These are phyloP conservation scores for Kryptolebias marmoratus DNA, from an alignment of 2,113 vertebrate genomes.

Conservation along the genomic window DNA sequence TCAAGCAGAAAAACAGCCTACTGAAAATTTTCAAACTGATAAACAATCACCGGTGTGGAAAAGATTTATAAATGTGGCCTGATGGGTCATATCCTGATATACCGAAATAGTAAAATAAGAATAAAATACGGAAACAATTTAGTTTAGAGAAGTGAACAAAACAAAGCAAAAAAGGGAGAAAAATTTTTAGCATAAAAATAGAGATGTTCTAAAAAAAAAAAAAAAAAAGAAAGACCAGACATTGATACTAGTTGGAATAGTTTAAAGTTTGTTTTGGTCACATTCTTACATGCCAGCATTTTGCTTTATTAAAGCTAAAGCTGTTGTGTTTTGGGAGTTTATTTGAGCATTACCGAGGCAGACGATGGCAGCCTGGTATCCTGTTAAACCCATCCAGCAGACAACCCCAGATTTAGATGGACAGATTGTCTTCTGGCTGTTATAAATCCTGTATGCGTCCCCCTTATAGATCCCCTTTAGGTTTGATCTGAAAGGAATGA, in stretches of 20 bases:
- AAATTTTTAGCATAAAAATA: no score
- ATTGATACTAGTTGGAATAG: no score
- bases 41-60: no score
- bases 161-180: not conserved
- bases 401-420: slow-evolving; percentile 80
- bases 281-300: not conserved
- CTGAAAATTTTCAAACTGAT: no score
- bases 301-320: not conserved
- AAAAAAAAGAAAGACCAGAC: no score
- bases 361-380: slow-evolving; percentile 86
- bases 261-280: no score
- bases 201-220: no score
- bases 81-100: no score
- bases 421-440: slow-evolving; percentile 68
- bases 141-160: not conserved
- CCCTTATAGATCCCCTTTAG: slow-evolving; percentile 84
- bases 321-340: not conserved
- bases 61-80: no score
- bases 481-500: slow-evolving; percentile 77
- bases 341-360: slow-evolving; percentile 83
- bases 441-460: slow-evolving; percentile 77
- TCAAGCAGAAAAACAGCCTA: no score
- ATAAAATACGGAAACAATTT: not conserved
- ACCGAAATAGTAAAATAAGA: not conserved
- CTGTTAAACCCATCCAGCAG: slow-evolving; percentile 87